Evolutionary conservation across 2,113 vertebrate species (phyloP), one percentile per base, ranked within the genome.

Genomic region (Onychostruthus taczanowskii): DNA sequence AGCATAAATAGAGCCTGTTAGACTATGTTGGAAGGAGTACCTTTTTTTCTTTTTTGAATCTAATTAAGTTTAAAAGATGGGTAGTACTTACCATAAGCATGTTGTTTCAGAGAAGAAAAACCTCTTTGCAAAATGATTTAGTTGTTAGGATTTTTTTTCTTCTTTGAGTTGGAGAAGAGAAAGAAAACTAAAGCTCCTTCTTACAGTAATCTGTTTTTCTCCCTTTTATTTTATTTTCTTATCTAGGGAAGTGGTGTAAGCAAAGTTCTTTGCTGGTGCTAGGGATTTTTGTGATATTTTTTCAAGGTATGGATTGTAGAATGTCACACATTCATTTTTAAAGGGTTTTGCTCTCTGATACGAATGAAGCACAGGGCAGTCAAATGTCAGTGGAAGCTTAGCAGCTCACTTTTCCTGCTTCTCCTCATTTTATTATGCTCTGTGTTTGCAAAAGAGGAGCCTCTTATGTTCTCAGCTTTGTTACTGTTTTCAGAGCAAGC

Each of bases 321-420:
- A 98, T 97, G 97, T 97, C 97, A 98, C 91, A 94, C 96, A 97
- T 98, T 95, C 97, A 98, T 98, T 98, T 98, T 98, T 98, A 98
- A 98, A 96, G 91, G 96, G 72, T 96, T 92, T 81, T 96, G 68
- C 88, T 90, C 89, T 95, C 97, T 93, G 96, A 96, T 97, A 94
- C 47, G 66, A 97, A 94, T 92, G 97, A 97, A 94, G 97, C 95
- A 80, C 96, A 78, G 97, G 97, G 87, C 85, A 96, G 89, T 59
- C 78, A 98, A 98, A 98, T 98, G 96, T 95, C 97, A 97, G 33
- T 89, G 89, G 84, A 70, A 80, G 83, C 95, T 94, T 75, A 97
- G 90, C 68, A 93, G 85, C 89, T 96, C 88, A 31, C 88, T 96
- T 95, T 75, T 87, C 91, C 79, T 87, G 81, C 61, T 16, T 64